Base-by-base conservation (phyloP, 2,113 vertebrate genomes). In the Theristicus caerulescens region DNA sequence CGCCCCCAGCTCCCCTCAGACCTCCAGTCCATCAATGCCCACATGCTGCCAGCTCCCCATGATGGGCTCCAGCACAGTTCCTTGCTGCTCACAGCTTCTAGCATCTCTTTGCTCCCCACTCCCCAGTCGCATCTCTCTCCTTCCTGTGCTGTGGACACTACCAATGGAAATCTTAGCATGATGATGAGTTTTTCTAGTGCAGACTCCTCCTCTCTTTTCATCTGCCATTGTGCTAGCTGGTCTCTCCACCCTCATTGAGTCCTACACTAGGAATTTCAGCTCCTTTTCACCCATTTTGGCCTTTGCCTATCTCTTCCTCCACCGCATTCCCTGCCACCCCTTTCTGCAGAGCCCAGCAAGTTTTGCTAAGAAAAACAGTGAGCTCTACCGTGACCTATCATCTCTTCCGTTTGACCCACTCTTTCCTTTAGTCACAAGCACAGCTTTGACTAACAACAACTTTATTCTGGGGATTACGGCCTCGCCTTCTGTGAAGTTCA, bases 11-110 rank as follows among this genome's bases (percentile, higher is more conserved):
- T 77, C 21, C 14, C 38, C 47, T 49, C 47, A 49, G 21, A 49
- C 21, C 47, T 24, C 47, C 40, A 40, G 40, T 40, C 40, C 40
- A 40, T 15, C 49, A 32, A 24, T 3, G 4, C 24, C 47, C 19
- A 1, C 8, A 13, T 2, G 2, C 32, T 3, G 3, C 14, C 1
- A 2, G 29, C 25, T 64, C 29, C 49, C 38, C 2, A 1, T 19
- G 59, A 40, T 6, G 16, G 0, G 2, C 25, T 51, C 44, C 61
- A 86, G 42, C 22, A 26, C 42, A 27, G 26, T 20, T 59, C 16
- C 54, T 77, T 15, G 1, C 26, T 62, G 62, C 62, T 74, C 34
- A 57, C 10, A 44, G 24, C 34, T 83, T 24, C 44, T 29, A 46
- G 6, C 2, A 4, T 12, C 61, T 40, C 38, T 67, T 55, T 22